Conservation (phyloP, 2,797 vertebrate genomes). For the Enteromius viviparus region DNA sequence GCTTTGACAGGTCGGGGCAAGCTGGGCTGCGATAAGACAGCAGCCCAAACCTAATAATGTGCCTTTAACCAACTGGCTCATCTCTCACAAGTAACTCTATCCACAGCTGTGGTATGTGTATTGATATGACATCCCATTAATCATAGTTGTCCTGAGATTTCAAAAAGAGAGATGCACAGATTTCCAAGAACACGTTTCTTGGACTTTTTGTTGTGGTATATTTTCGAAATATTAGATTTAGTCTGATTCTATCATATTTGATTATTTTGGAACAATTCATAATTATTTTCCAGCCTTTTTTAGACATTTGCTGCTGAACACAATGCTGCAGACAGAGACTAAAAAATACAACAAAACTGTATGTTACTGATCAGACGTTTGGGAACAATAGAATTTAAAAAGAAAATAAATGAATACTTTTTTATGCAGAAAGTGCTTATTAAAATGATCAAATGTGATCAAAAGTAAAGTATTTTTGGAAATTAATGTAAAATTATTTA, state of each 20-base stretch:
- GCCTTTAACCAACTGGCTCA: slow-evolving; percentile 6
- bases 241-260: neutral
- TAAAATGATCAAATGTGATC: neutral
- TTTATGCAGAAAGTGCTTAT: neutral
- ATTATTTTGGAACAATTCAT: neutral
- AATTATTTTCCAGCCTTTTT: neutral
- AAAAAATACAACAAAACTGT: neutral
- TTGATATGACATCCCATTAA: slow-evolving; percentile 13
- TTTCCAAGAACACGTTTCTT: neutral
- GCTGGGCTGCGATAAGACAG: slow-evolving; percentile 17
- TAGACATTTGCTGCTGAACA: neutral
- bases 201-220: neutral
- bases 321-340: too few species aligned
- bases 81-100: slow-evolving; percentile 29
- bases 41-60: neutral
- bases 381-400: neutral
- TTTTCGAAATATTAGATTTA: neutral
- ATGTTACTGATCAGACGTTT: neutral
- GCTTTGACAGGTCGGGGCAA: slow-evolving; percentile 29
- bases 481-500: neutral
- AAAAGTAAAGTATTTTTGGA: neutral
- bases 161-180: slow-evolving; percentile 10
- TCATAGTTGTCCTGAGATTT: neutral
- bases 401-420: neutral
- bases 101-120: neutral